Evolutionary conservation across 2,797 vertebrate genomes (phyloP), one percentile per base, ranked within the genome.

Genomic region (Bradypodion pumilum): DNA sequence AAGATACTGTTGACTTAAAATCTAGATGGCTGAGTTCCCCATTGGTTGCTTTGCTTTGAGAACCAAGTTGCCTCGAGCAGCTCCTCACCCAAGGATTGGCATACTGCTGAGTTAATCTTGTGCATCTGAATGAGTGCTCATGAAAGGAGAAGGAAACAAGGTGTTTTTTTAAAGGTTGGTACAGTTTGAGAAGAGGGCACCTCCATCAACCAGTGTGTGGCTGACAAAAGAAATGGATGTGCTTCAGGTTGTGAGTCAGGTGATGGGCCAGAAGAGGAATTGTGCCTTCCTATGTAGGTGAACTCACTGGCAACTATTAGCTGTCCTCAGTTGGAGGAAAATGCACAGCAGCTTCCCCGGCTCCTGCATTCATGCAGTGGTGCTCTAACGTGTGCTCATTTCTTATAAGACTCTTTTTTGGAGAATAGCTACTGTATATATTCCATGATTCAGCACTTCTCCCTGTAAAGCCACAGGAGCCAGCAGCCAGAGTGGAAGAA

Each of bases 381-480:
- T 27, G 49, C 10, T 74, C 42, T 21, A 16, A 74, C 16, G 3
- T 27, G 49, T 77, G 9, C 29, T 25, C 32, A 49, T 32, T 46
- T 6, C 42, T 49, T 75, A 62, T 70, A 32, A 42, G 59, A 40
- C 66, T 74, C n/a, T 60, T 76, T 81, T 77, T 62, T 46, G 27
- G 62, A 78, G 44, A 25, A 23, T 27, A 16, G 29, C 52, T 12
- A n/a, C n/a, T n/a, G n/a, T n/a, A 63, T n/a, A 37, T 70, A 72
- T 83, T 76, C 65, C 76, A 29, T 27, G 56, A 40, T 23, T 83
- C 77, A 87, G 72, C 81, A 75, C 7, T 86, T 86, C 75, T 82
- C 37, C 25, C 4, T 69, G 66, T n/a, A 84, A 84, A 84, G 56
- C 63, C 74, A 35, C 85, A 44, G 13, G 60, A 77, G 44, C 46